Evolutionary conservation across 1,140 invertebrate genomes (phyloP), one percentile per base, ranked within the genome.

Genomic region (Pogonomyrmex californicus): DNA sequence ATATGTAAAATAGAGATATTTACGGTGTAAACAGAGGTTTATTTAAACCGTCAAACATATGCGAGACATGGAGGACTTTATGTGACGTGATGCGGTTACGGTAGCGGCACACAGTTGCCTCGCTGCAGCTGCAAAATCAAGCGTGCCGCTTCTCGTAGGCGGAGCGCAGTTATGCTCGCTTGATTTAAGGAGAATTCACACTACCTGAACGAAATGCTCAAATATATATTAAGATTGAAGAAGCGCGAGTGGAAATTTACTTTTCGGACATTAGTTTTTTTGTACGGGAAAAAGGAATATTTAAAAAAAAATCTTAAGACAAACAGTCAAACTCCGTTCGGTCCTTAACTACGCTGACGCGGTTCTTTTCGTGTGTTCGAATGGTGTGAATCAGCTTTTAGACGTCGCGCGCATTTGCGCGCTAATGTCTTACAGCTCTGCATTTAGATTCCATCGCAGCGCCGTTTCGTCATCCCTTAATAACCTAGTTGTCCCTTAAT

Each of bases 81-180:
- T 76, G 73, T 23, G 36, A 60, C 54, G 33, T 41, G 86, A 58
- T 71, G 86, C 86, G 49, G 63, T 88, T 85, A 30, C 30, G 56
- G 77, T 77, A 62, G 56, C 56, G 63, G n/a, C 10, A 41, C 54
- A 33, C 65, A 41, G 36, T 65, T 60, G 49, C 33, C 49, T 54
- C n/a, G 71, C 4, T 73, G 38, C 65, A 87, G 68, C 54, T 78
- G 73, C 87, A 51, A 86, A 89, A 44, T 86, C 82, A 81, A 89
- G 86, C 87, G 79, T 75, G 66, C 30, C 30, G 78, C 47, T 60
- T 75, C 38, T 9, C 47, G 51, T 88, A 54, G 56, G 33, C 73
- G 81, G 44, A 65, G 58, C 86, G 58, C 66, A 65, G 38, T 86
- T 89, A 86, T 76, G 36, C 60, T 36, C 75, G 65, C 66, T 89